A percentile compares a stretch with the other conserved stretches of the same genome.
These are phyloP conservation scores for Eclectus roratus DNA, from an alignment of 2,113 vertebrate genomes.

Conservation along the genomic window DNA sequence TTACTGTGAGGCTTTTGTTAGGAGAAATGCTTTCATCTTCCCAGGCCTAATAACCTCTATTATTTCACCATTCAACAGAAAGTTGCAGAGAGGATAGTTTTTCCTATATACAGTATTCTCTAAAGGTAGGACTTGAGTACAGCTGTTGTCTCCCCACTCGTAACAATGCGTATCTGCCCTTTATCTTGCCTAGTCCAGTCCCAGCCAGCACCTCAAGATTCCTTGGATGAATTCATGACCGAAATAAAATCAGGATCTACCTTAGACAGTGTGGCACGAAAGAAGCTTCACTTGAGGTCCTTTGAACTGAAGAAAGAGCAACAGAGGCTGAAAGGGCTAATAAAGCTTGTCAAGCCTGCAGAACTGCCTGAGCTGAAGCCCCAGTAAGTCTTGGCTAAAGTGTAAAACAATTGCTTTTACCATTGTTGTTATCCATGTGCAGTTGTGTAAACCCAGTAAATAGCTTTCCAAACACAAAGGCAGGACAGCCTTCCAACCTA, in stretches of 20 bases:
- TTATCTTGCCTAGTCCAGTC: constrained; percentile 71
- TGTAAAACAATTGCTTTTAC: not conserved
- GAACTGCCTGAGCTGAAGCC: constrained; percentile 87
- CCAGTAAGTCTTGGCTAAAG: constrained; percentile 70
- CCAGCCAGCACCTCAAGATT: constrained; percentile 82
- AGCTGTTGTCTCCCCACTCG: not conserved
- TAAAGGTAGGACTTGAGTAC: not conserved
- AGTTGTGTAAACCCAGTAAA: not conserved
- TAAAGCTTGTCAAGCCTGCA: constrained; percentile 89
- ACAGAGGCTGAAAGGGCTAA: constrained; percentile 85
- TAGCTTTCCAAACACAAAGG: not conserved
- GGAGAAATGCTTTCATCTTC: not conserved
- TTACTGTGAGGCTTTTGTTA: not conserved
- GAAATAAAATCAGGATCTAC: constrained; percentile 82
- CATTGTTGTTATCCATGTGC: not conserved
- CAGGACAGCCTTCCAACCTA: not conserved
- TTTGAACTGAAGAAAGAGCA: constrained; percentile 89
- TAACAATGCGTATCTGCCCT: not conserved
- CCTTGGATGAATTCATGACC: constrained; percentile 94
- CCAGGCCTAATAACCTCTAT: not conserved
- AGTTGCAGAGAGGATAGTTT: not conserved
- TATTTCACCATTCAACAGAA: not conserved
- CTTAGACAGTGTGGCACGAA: constrained; percentile 87
- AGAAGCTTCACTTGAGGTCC: constrained; percentile 87
- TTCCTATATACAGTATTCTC: not conserved